A percentile compares a stretch with the other conserved stretches of the same genome.
Evolutionary conservation across 2,888 invertebrate species (phyloP).

Genomic region (Syrista parreyssii): DNA sequence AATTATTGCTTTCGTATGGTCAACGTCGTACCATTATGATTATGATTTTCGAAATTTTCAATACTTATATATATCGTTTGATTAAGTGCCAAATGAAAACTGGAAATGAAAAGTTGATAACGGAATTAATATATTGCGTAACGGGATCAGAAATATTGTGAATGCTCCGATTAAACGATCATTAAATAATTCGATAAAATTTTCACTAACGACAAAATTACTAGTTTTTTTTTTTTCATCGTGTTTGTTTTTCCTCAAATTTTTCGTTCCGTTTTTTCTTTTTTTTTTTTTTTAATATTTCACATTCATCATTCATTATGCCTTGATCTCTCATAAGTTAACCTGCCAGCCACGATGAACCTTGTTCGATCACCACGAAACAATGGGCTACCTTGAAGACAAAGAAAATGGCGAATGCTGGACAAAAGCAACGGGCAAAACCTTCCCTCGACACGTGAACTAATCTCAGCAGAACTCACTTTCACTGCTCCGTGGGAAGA

Average conservation of each 20-base stretch:
- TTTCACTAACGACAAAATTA: background rate
- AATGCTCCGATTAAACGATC: background rate
- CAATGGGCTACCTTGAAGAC: constrained; percentile 56
- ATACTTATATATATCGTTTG: no score
- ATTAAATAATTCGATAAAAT: background rate
- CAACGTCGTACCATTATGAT: no score
- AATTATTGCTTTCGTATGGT: no score
- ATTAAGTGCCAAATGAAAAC: background rate
- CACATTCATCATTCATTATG: constrained; percentile 16
- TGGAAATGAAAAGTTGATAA: background rate
- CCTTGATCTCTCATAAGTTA: background rate
- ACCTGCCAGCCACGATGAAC: constrained; percentile 26
- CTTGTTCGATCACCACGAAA: constrained; percentile 45
- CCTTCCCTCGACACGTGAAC: constrained; percentile 48
- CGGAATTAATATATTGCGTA: background rate
- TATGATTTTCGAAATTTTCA: no score
- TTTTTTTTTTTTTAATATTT: constrained; percentile 10
- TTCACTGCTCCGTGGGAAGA: constrained; percentile 58
- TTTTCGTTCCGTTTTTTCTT: constrained; percentile 7
- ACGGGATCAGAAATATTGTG: background rate
- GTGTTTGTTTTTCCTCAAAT: background rate
- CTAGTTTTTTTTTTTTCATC: constrained; percentile 7
- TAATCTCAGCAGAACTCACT: constrained; percentile 46
- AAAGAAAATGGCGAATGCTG: constrained; percentile 40
- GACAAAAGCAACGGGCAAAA: constrained; percentile 34